phyloP scores from a whole-genome alignment of 2,113 vertebrate species.

The Microcebus tavaratra region DNA sequence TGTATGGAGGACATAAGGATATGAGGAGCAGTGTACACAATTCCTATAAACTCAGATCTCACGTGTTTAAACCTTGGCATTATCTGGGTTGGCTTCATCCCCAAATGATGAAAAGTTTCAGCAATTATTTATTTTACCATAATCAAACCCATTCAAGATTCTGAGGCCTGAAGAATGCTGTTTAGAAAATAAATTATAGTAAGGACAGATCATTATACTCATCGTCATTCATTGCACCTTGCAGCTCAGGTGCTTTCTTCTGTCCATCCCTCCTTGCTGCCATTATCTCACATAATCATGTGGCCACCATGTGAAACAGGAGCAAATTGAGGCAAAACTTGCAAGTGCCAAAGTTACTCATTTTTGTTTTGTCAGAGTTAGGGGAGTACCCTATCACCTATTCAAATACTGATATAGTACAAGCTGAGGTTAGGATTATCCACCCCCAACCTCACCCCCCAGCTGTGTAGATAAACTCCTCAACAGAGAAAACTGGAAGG shows the following conservation, averaged over 20 bases:
- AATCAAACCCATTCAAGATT: not conserved
- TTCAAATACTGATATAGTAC: not conserved
- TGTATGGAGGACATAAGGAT: not conserved
- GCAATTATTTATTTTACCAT: conserved; percentile 2
- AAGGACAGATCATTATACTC: not conserved
- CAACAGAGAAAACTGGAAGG: not conserved
- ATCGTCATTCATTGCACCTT: not conserved
- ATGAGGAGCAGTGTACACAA: not conserved
- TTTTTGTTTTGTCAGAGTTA: not conserved
- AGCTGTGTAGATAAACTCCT: not conserved
- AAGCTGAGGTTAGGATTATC: not conserved
- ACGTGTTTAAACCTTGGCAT: not conserved
- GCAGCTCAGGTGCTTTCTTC: not conserved
- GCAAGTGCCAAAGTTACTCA: not conserved
- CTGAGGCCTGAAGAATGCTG: not conserved
- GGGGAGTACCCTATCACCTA: not conserved
- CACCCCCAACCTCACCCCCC: too few relatives aligned
- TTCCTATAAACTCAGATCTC: not conserved
- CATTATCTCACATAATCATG: rapidly evolving
- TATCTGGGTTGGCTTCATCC: not conserved
- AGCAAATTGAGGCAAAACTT: not conserved
- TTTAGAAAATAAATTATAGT: not conserved
- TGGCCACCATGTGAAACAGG: not conserved
- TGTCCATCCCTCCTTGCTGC: not conserved
- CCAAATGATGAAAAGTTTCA: not conserved